Conservation (phyloP, 2,888 invertebrate species). For the Diarsia rubi region DNA sequence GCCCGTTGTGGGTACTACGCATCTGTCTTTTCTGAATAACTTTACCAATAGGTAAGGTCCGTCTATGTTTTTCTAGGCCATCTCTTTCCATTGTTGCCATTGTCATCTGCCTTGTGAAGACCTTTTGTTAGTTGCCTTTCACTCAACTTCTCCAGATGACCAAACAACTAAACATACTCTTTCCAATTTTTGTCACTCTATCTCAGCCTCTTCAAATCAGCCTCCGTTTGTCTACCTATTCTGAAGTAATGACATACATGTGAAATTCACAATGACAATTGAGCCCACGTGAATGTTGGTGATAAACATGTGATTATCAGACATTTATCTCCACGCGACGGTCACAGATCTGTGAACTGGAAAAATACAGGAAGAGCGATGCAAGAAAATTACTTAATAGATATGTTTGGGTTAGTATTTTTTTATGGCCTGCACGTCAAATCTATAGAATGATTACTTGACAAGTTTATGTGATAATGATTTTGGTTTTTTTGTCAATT, state of each 20-base stretch:
- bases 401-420: constrained; percentile 17
- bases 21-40: too few relatives aligned
- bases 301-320: constrained; percentile 40
- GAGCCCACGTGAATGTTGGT: constrained; percentile 39
- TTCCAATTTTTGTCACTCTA: too few relatives aligned
- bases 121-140: too few relatives aligned
- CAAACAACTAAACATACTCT: too few relatives aligned
- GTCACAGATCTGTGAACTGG: constrained; percentile 65
- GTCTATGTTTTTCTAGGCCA: too few relatives aligned
- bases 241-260: constrained; percentile 20
- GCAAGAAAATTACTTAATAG: constrained; percentile 39
- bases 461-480: constrained; percentile 14
- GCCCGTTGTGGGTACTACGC: too few relatives aligned
- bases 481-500: not conserved
- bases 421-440: constrained; percentile 9
- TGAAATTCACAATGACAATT: constrained; percentile 25
- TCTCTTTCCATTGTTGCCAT: too few relatives aligned
- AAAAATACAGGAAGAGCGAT: constrained; percentile 52
- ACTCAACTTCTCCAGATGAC: too few relatives aligned
- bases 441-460: constrained; percentile 21
- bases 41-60: too few relatives aligned
- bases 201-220: not conserved
- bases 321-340: constrained; percentile 53
- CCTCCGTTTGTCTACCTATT: not conserved
- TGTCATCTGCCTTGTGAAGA: too few relatives aligned